Evolutionary conservation across 1,140 invertebrate species (phyloP), one percentile per base, ranked within the genome.

Genomic region (Dinoponera quadriceps): DNA sequence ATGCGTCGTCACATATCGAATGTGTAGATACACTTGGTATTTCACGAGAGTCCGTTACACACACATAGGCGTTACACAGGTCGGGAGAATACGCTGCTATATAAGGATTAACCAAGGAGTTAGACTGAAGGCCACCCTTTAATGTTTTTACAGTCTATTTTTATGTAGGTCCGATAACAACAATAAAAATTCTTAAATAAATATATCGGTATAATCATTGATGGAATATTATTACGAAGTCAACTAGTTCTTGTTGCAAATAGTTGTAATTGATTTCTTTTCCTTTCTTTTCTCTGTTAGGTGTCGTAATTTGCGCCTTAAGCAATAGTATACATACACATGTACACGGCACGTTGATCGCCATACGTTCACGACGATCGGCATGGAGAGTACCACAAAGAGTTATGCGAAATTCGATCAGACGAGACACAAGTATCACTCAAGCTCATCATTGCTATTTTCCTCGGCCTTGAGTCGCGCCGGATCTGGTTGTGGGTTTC

Each of bases 101-200:
- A 44, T 44, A 44, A 91, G 90, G 91, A 91, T 91, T 83, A 91
- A 92, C 91, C 90, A 91, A 91, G 89, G 91, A 93, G 91, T 93
- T 87, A 92, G 92, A 93, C 89, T 92, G 91, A 93, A 93, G 92
- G 91, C 92, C 92, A 93, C 92, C 90, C 92, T 92, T 91, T 88
- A 92, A 90, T 92, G 82, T 92, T 92, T 93, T 92, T 92, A 92
- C 91, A 93, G 90, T 93, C 91, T 93, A 92, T 93, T 92, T 44
- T 92, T 91, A 92, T 92, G 90, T 90, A 90, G 91, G 88, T 92
- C 92, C 89, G 91, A 91, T 92, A 93, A 93, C 91, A 93, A 91
- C 88, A 92, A 93, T 93, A 92, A 93, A 93, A 93, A 92, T 93
- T 92, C 91, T 93, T 93, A 93, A 93, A 93, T 93, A 93, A 93